These are phyloP conservation scores for Coracias cyanogaster DNA, from an alignment of 2,797 vertebrate genomes.

Conservation along the genomic window DNA sequence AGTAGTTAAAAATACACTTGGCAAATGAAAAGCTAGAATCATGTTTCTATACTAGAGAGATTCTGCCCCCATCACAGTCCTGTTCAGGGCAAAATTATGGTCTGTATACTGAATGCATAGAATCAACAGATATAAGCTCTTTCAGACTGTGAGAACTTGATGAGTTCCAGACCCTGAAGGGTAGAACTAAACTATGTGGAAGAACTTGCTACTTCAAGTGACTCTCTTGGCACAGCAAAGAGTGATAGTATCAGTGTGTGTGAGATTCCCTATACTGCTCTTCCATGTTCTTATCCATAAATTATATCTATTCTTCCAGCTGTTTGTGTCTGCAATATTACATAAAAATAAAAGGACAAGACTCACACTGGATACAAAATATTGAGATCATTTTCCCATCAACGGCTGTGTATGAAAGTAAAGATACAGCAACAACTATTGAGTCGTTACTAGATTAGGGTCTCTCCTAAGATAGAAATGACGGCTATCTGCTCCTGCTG, in stretches of 20 bases:
- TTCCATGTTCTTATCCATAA: background rate
- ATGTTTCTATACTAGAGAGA: background rate
- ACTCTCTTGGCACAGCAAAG: background rate
- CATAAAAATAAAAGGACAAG: background rate
- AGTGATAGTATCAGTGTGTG: background rate
- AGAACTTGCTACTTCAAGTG: background rate
- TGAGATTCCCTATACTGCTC: background rate
- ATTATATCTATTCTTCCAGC: background rate
- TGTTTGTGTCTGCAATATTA: background rate
- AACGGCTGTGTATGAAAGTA: background rate
- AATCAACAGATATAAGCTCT: background rate
- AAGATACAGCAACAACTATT: background rate
- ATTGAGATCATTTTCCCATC: background rate
- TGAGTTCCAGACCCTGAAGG: background rate
- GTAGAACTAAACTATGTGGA: background rate
- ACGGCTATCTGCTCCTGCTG: background rate
- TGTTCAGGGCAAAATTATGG: background rate
- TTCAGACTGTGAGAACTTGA: background rate
- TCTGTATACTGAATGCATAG: background rate
- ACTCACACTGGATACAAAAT: background rate
- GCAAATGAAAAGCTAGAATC: conserved; percentile 39
- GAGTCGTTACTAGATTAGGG: background rate
- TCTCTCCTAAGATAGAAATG: background rate
- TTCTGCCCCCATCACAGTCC: background rate
- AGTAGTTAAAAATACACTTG: conserved; percentile 55